These are phyloP conservation scores for Poeciliopsis presidionis DNA, from an alignment of 2,797 vertebrate genomes.

Conservation along the genomic window DNA sequence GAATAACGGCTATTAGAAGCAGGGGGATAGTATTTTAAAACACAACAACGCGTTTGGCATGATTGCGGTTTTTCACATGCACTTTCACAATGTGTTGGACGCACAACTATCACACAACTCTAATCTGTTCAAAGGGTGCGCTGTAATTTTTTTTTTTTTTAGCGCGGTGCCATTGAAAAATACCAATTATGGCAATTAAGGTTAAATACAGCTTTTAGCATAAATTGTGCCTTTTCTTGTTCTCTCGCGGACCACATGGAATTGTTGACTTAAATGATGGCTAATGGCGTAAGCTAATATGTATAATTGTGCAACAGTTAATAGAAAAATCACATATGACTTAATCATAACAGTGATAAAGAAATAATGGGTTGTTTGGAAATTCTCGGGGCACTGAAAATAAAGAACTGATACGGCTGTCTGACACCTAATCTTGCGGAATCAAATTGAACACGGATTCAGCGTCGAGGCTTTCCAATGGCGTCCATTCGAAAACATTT, in stretches of 20 bases:
- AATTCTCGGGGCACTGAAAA: conserved; percentile 41
- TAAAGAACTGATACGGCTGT: conserved; percentile 23
- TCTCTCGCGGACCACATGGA: conserved; percentile 58
- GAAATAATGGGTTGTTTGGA: conserved; percentile 60
- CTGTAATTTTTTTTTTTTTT: conserved; percentile 63
- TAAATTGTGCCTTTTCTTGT: conserved; percentile 65
- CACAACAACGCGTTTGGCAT: conserved; percentile 21
- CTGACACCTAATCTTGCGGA: conserved; percentile 7
- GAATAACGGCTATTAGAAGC: conserved; percentile 1
- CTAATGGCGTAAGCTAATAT: conserved; percentile 51
- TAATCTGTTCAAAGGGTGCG: conserved; percentile 63
- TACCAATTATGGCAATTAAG: conserved; percentile 77
- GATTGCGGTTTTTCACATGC: conserved; percentile 31
- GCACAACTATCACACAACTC: conserved; percentile 52
- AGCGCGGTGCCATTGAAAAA: conserved; percentile 65
- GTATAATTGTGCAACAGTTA: conserved; percentile 58
- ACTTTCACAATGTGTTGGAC: conserved; percentile 42
- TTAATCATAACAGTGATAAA: conserved; percentile 51
- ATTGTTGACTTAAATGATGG: conserved; percentile 64
- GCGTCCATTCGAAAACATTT: neutral
- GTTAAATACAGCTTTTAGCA: conserved; percentile 76
- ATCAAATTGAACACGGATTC: conserved; percentile 18
- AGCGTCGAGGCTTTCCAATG: neutral
- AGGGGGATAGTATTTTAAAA: conserved; percentile 13
- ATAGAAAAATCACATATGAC: conserved; percentile 61